Evolutionary conservation across 2,888 invertebrate genomes (phyloP), one percentile per base, ranked within the genome.

Genomic region (Sesia apiformis): DNA sequence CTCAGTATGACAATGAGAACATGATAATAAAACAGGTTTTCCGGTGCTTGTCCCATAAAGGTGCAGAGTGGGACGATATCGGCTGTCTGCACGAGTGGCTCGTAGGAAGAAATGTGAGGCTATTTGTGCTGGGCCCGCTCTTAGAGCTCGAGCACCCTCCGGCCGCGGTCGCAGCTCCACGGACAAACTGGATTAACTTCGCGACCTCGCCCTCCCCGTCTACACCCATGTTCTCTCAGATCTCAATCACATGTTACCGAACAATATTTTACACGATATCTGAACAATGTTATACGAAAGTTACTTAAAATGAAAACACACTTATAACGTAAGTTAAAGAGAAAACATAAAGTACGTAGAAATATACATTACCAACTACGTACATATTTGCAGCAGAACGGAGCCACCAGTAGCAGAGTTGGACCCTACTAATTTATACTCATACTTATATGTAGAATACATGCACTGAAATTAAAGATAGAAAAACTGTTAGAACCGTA

Each of bases 131-230:
- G 66, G 74, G 74, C 72, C 68, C 64, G 40, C 67, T 63, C 64
- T 63, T 62, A 46, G 43, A 40, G 64, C 63, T 78, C 67, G 67
- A 81, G 78, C 64, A 67, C 81, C 72, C 80, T 79, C 70, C 58
- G 65, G 62, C 64, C 65, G 64, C 66, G 64, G 62, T 61, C 63
- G 4, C n/a, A 46, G 46, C 46, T n/a, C 46, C 39, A 51, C 65
- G 69, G 70, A 71, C 76, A 76, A 83, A 84, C 82, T 77, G 82
- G 76, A 84, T 83, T 82, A 84, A 76, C 76, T 73, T 64, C 60
- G 65, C 71, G 74, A 77, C 74, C 71, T 72, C 72, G 68, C 69
- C 69, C 41, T 66, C 59, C 65, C 49, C 42, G 39, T 53, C 52
- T 55, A 53, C 54, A 56, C 40, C 69, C 63, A 67, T 69, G 67